Evolutionary conservation across 2,113 vertebrate species (phyloP).

Genomic region (Pogona vitticeps): DNA sequence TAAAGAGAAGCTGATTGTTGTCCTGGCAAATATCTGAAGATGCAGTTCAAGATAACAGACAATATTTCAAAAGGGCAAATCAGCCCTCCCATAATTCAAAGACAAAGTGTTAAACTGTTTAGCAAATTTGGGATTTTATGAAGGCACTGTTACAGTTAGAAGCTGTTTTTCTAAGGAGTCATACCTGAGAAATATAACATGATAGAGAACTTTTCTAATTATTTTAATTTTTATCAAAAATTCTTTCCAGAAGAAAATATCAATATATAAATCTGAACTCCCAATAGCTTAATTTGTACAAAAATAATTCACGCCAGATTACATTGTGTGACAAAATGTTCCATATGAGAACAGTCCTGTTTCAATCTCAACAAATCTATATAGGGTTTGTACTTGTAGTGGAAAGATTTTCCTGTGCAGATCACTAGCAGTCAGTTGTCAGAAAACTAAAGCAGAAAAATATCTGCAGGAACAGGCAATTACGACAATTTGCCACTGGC

Average conservation of each 20-base stretch:
- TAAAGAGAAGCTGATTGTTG: constrained; percentile 91
- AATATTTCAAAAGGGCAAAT: background rate
- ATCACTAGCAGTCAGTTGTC: constrained; percentile 24
- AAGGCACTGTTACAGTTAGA: background rate
- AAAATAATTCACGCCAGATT: too few species aligned
- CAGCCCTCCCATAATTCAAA: rapidly evolving
- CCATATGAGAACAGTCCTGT: too few species aligned
- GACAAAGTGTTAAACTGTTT: background rate
- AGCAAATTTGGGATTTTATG: background rate
- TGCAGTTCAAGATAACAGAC: constrained; percentile 73
- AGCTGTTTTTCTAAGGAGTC: too few species aligned
- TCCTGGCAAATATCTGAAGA: constrained; percentile 93
- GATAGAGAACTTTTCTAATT: background rate
- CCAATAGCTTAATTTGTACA: background rate
- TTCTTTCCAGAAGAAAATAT: background rate
- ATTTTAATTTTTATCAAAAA: background rate
- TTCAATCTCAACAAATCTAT: background rate
- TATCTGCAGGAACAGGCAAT: background rate
- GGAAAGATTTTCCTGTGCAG: background rate
- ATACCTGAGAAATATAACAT: background rate
- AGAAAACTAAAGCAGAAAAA: constrained; percentile 27
- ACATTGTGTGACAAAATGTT: too few species aligned
- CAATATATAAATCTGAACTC: background rate
- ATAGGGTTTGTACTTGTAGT: constrained; percentile 18
- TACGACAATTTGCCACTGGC: background rate